phyloP scores from a whole-genome alignment of 2,888 invertebrate species.

The Metacarcinus magister region DNA sequence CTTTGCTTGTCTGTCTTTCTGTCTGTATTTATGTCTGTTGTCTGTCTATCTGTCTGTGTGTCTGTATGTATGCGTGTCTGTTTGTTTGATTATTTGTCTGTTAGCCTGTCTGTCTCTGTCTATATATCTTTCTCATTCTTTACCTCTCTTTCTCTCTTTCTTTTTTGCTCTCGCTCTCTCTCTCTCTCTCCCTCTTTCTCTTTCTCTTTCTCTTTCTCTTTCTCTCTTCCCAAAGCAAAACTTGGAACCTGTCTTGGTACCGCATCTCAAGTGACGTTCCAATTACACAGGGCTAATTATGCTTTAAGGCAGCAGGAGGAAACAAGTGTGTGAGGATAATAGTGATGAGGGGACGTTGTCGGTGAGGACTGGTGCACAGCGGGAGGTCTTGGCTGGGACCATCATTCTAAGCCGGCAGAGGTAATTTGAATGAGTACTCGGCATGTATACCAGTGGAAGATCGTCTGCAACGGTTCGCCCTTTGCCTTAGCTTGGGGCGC shows the following conservation, averaged over 20 bases:
- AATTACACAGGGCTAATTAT: slow-evolving; percentile 60
- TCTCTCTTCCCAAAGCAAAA: background rate
- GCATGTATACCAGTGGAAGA: background rate
- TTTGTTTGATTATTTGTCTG: background rate
- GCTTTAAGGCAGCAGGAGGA: slow-evolving; percentile 51
- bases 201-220: background rate
- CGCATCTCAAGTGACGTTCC: slow-evolving; percentile 60
- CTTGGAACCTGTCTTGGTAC: background rate
- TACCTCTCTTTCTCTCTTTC: background rate
- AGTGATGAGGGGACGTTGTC: background rate
- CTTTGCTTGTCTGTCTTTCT: background rate
- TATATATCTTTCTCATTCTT: too few relatives aligned
- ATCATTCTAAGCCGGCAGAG: background rate
- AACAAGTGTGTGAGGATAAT: background rate
- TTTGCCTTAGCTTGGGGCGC: background rate
- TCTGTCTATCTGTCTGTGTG: background rate
- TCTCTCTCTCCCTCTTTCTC: too few relatives aligned
- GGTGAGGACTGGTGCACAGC: background rate
- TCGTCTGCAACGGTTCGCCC: too few relatives aligned
- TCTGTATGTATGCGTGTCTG: background rate
- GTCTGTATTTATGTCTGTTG: background rate
- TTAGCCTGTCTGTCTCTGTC: too few relatives aligned
- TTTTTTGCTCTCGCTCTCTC: too few relatives aligned
- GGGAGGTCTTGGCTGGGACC: slow-evolving; percentile 1
- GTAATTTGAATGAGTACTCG: background rate